A percentile compares a stretch with the other conserved stretches of the same genome.
Evolutionary conservation across 1,140 invertebrate genomes (phyloP).

Genomic region (Drosophila mauritiana): DNA sequence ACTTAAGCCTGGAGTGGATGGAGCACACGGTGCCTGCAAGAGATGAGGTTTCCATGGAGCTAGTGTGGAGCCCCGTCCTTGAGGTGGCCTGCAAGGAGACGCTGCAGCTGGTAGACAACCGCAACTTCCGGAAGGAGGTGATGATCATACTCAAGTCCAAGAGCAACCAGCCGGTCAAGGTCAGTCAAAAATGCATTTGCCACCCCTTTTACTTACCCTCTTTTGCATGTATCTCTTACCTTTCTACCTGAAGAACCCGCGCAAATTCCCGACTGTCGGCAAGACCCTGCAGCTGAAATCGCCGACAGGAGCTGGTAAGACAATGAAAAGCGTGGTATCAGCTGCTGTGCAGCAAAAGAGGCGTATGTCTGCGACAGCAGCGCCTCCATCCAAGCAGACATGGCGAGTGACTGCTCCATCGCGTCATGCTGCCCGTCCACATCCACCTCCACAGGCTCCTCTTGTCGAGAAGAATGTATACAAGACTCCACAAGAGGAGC

Average conservation of each 20-base stretch:
- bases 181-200: constrained; percentile 18
- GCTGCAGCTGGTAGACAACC: constrained; percentile 87
- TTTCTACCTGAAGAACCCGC: constrained; percentile 59
- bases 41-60: constrained; percentile 85
- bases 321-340: constrained; percentile 22
- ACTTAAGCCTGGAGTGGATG: constrained; percentile 86
- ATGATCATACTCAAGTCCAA: constrained; percentile 87
- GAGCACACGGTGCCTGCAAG: constrained; percentile 85
- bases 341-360: constrained; percentile 60
- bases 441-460: constrained; percentile 18
- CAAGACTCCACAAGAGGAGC: constrained; percentile 20
- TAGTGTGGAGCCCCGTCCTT: constrained; percentile 87
- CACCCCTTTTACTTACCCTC: constrained; percentile 5
- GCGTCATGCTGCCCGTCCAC: not conserved
- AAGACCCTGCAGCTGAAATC: constrained; percentile 73
- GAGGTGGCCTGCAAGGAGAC: constrained; percentile 87
- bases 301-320: constrained; percentile 51
- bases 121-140: constrained; percentile 88
- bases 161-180: constrained; percentile 64
- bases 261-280: constrained; percentile 74
- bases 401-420: constrained; percentile 14
- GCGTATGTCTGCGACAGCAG: constrained; percentile 26
- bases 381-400: constrained; percentile 15
- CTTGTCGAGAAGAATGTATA: constrained; percentile 54
- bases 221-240: constrained; percentile 8